Evolutionary conservation across 2,888 invertebrate species (phyloP), one percentile per base, ranked within the genome.

Genomic region (Dichetophora obliterata): DNA sequence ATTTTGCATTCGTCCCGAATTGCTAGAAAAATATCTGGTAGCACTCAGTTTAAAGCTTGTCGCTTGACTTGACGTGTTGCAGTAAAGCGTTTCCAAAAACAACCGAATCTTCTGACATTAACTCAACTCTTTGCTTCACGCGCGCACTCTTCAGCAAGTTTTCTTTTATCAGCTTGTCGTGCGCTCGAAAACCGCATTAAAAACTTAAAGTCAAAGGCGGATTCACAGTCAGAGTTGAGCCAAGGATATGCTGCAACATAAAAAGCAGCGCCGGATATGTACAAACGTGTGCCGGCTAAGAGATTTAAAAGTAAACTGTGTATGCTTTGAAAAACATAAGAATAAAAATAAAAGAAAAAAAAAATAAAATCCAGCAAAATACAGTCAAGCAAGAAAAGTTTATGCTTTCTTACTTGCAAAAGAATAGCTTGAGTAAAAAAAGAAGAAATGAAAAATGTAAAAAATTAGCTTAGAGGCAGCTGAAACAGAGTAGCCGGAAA

Each of bases 401-500:
- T 63, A n/a, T 24, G 22, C 19, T 11, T 19, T 19, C 27, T 14
- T 11, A 27, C 9, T 27, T 22, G 54, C 57, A 11, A 27, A 11
- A 27, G 57, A 27, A 22, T 4, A 11, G 57, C 11, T 27, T 14
- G 19, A 27, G 57, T 22, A 1, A 27, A 27, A 27, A 19, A 22
- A 11, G n/a, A 27, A 1, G 6, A 31, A 63, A 31, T n/a, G 31
- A 16, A 34, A 63, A 63, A 31, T 27, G n/a, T 27, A 27, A n/a
- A 63, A 63, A 63, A 63, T 63, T 34, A n/a, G 63, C 63, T 63
- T 63, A 63, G 27, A 63, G 31, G 63, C 63, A 63, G 16, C 31
- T 31, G 63, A 31, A 63, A 63, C 63, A n/a, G 31, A 31, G 63
- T 14, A 31, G 63, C 8, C 24, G 31, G 2, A 54, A 19, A 54